Evolutionary conservation across 2,888 invertebrate genomes (phyloP).

Genomic region (Drosophila stalkeri): DNA sequence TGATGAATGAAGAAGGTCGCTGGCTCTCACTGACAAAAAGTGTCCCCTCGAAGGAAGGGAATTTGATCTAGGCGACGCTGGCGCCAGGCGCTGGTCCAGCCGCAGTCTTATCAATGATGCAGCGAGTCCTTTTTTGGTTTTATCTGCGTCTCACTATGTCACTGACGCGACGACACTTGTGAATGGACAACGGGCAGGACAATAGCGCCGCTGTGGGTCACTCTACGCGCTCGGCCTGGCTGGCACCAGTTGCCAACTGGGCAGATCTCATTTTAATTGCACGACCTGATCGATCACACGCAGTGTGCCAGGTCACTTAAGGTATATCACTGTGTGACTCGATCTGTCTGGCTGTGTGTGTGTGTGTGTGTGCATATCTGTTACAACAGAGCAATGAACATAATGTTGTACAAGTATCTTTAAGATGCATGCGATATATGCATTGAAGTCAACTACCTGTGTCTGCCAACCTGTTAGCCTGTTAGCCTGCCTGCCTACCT

Average conservation of each 20-base stretch:
- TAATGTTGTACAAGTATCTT: constrained; percentile 79
- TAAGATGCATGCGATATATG: constrained; percentile 72
- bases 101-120: constrained; percentile 48
- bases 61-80: constrained; percentile 43
- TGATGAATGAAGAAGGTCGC: constrained; percentile 58
- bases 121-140: constrained; percentile 48
- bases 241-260: constrained; percentile 63
- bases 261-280: constrained; percentile 73
- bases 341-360: background rate
- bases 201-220: constrained; percentile 73
- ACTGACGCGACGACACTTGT: constrained; percentile 71
- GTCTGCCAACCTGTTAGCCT: background rate
- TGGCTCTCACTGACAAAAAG: constrained; percentile 7
- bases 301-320: constrained; percentile 42
- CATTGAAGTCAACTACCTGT: constrained; percentile 46
- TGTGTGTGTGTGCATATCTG: constrained; percentile 15
- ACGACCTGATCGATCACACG: constrained; percentile 56
- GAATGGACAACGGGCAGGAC: constrained; percentile 68
- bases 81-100: constrained; percentile 61
- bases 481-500: constrained; percentile 13
- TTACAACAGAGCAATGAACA: constrained; percentile 64
- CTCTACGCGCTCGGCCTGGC: constrained; percentile 22
- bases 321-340: background rate
- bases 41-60: constrained; percentile 18
- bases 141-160: constrained; percentile 50